These are phyloP conservation scores for Psittacula derbiana DNA, from an alignment of 2,797 vertebrate genomes.

Conservation along the genomic window DNA sequence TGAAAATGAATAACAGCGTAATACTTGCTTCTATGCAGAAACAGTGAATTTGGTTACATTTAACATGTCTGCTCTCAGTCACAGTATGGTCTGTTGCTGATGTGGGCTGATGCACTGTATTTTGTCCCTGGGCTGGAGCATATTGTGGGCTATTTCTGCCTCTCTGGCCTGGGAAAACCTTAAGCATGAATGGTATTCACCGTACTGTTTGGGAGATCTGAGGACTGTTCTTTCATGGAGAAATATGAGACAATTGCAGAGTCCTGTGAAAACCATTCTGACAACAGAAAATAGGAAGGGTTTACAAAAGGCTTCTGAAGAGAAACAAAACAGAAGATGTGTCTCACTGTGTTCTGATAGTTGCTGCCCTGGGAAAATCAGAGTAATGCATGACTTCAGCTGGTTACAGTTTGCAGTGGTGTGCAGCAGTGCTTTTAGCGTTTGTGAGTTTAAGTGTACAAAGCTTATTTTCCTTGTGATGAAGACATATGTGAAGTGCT, in stretches of 20 bases:
- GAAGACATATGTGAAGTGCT: background rate
- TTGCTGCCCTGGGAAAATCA: background rate
- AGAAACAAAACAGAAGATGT: background rate
- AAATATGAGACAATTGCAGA: background rate
- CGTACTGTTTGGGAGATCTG: background rate
- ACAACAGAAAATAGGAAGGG: background rate
- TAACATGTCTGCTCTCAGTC: background rate
- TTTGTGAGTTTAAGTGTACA: background rate
- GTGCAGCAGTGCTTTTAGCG: background rate
- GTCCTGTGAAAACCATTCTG: background rate
- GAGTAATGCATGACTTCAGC: background rate
- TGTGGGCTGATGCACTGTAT: background rate
- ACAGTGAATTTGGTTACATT: background rate
- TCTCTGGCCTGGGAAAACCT: background rate
- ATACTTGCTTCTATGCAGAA: background rate
- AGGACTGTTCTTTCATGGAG: background rate
- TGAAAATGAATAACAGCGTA: background rate
- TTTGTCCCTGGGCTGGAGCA: background rate
- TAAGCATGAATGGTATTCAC: background rate
- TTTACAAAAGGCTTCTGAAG: background rate
- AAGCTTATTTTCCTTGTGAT: background rate
- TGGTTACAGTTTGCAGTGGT: background rate
- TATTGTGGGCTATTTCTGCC: background rate
- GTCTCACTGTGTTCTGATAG: background rate
- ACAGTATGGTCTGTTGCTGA: background rate